Base-by-base conservation (phyloP, 2,113 vertebrate genomes). In the Xenopus laevis region DNA sequence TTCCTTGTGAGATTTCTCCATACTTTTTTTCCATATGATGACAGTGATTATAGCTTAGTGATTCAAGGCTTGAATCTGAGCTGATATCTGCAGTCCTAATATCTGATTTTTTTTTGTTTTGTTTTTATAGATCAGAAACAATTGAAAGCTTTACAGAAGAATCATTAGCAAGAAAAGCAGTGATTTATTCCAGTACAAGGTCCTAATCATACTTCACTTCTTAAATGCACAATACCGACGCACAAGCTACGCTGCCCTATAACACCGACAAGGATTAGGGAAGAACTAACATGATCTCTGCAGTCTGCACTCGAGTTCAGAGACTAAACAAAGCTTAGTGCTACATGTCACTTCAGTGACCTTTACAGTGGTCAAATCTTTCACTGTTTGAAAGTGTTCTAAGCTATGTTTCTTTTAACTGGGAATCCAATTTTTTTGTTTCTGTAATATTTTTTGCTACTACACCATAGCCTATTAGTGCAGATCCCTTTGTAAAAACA, bases 251-350 rank as follows among this genome's bases (percentile, higher is more conserved):
- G 47, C 47, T 50, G 12, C 15, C 15, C 15, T 50, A 50, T 50
- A 13, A 50, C 15, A 55, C 16, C 1, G 15, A 55, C 17, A n/a
- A 55, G 53, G 53, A 55, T 55, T 55, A 55, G 7, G 53, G 4
- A 55, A 55, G 53, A 55, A 55, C 53, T n/a, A n/a, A 55, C 53
- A 55, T n/a, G 17, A 16, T 55, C 13, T 55, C 17, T 55, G 15
- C 53, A 16, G 1, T 55, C 17, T 55, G 15, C 53, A 16, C 53
- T 55, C 17, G 18, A 55, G 53, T 55, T 7, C 53, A 18, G 53
- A n/a, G 53, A 55, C 53, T n/a, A 55, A 55, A 55, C 53, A 55
- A n/a, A 55, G 15, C 53, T 55, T n/a, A 55, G 17, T n/a, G 53
- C 16, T 16, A 55, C 53, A n/a, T 55, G 17, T 55, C 53, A 55